These are phyloP conservation scores for Apodemus sylvaticus DNA, from an alignment of 2,113 vertebrate genomes.

Conservation along the genomic window DNA sequence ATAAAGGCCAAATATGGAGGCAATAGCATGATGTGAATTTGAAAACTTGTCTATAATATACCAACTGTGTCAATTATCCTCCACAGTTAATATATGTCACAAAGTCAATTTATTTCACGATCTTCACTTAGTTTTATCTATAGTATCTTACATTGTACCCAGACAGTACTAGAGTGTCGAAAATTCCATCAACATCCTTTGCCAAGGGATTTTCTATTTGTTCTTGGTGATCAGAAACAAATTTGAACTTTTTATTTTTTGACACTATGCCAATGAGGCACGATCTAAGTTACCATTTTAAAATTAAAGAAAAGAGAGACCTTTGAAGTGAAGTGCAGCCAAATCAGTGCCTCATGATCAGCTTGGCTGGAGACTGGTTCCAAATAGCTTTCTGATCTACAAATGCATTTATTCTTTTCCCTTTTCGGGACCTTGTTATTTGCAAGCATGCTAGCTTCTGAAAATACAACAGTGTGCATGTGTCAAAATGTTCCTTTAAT, in stretches of 20 bases:
- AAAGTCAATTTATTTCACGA: background rate
- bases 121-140: background rate
- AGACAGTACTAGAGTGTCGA: rapidly evolving
- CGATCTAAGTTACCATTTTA: background rate
- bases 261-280: background rate
- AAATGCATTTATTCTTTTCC: background rate
- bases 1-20: background rate
- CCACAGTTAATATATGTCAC: background rate
- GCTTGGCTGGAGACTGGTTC: background rate
- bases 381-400: background rate
- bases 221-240: background rate
- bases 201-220: background rate
- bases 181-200: background rate
- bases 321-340: background rate
- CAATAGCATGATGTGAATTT: background rate
- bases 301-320: background rate
- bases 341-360: background rate
- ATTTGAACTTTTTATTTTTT: background rate
- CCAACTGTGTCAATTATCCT: background rate
- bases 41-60: background rate
- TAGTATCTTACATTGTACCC: background rate
- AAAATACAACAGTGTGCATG: background rate
- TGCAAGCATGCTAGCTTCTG: background rate
- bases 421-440: background rate
- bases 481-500: background rate